Evolutionary conservation across 2,797 vertebrate genomes (phyloP).

Genomic region (Rousettus madagascariensis): DNA sequence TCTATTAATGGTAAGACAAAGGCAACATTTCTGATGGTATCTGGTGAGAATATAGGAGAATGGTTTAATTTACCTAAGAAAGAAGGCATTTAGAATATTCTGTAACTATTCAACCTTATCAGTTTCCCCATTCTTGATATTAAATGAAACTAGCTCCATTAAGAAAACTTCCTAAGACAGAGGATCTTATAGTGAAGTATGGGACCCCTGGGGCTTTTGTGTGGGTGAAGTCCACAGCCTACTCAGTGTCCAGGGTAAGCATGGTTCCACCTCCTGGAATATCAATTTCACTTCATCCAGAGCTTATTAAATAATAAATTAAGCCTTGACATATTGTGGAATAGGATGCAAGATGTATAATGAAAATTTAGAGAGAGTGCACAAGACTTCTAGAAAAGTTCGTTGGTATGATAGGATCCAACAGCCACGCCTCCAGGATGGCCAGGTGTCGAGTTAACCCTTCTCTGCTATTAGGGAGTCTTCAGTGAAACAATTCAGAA

Average conservation of each 20-base stretch:
- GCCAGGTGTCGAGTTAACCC: accelerated
- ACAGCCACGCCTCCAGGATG: neutral
- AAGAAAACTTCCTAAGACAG: neutral
- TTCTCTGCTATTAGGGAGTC: neutral
- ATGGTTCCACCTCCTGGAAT: neutral
- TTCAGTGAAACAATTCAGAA: neutral
- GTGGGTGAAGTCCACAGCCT: neutral
- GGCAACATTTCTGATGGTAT: neutral
- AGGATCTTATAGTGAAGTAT: neutral
- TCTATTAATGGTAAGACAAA: neutral
- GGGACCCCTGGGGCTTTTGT: neutral
- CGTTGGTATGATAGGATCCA: neutral
- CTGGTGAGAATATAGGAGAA: neutral
- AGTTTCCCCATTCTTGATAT: neutral
- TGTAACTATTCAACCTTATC: neutral
- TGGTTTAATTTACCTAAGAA: neutral
- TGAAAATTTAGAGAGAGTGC: neutral
- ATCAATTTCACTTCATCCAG: neutral
- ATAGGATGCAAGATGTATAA: neutral
- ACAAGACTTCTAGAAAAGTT: neutral
- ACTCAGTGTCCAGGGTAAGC: neutral
- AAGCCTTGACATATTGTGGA: neutral
- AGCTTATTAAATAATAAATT: neutral
- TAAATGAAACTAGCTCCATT: neutral
- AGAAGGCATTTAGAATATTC: neutral